Evolutionary conservation across 2,888 invertebrate genomes (phyloP).

Genomic region (Drosophila lutescens): DNA sequence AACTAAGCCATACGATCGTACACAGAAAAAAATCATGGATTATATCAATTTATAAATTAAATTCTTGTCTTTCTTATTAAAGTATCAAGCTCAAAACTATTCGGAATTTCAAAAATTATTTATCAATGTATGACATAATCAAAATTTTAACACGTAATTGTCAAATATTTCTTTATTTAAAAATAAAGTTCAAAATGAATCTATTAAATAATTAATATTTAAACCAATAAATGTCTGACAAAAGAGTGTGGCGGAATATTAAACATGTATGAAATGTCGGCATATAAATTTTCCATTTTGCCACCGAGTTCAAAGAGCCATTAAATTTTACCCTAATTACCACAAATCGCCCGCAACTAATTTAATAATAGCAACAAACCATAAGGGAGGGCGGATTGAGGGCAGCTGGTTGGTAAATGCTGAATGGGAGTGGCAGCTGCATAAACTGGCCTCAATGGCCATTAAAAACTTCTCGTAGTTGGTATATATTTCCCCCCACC

Average conservation of each 20-base stretch:
- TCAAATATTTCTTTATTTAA: too few species aligned
- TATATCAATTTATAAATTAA: too few species aligned
- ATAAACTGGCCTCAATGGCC: slow-evolving; percentile 69
- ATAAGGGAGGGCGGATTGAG: slow-evolving; percentile 17
- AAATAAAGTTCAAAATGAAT: too few species aligned
- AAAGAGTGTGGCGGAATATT: neutral
- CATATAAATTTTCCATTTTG: slow-evolving; percentile 7
- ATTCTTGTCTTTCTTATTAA: too few species aligned
- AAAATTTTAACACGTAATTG: too few species aligned
- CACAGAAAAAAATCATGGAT: too few species aligned
- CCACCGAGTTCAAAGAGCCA: slow-evolving; percentile 53
- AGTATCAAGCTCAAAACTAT: too few species aligned
- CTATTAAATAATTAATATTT: neutral
- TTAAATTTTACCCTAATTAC: slow-evolving; percentile 73
- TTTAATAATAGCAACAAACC: slow-evolving; percentile 72
- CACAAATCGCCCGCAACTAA: slow-evolving; percentile 79
- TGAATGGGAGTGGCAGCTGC: slow-evolving; percentile 59
- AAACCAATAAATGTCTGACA: too few species aligned
- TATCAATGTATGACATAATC: too few species aligned
- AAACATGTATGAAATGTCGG: neutral
- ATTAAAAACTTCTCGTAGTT: slow-evolving; percentile 62
- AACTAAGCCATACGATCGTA: too few species aligned
- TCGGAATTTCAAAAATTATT: too few species aligned
- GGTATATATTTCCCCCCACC: slow-evolving; percentile 15
- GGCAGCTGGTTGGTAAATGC: slow-evolving; percentile 14